A percentile compares a stretch with the other conserved stretches of the same genome.
These are phyloP conservation scores for Amphibalanus amphitrite DNA, from an alignment of 1,140 invertebrate species.

Conservation along the genomic window DNA sequence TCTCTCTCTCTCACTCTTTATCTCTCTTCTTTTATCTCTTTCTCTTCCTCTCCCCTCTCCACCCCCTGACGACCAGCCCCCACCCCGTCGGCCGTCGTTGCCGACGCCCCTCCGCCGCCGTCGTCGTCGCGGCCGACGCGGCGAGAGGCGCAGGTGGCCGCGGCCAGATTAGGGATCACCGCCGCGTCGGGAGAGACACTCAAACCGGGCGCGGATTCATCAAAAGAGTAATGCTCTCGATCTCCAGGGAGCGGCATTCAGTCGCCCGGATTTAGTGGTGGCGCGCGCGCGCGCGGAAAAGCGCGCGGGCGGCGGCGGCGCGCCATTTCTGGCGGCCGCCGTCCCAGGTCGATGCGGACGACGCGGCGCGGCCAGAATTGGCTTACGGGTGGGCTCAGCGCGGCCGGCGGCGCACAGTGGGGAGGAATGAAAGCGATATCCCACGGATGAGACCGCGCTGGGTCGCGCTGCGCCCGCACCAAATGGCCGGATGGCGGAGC, in stretches of 20 bases:
- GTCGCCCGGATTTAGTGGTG: neutral
- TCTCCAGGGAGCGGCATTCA: neutral
- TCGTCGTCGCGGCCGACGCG: neutral
- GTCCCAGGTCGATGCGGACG: neutral
- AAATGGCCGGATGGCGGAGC: no score
- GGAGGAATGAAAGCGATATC: neutral
- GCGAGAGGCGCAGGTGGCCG: conserved; percentile 1
- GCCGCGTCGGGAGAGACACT: neutral
- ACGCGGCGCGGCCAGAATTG: neutral
- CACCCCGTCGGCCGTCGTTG: no score
- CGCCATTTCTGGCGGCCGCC: neutral
- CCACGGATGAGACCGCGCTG: neutral
- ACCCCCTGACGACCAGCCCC: no score
- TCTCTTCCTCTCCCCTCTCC: no score
- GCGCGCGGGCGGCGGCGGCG: no score
- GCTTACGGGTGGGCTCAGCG: neutral
- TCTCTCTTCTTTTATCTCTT: no score
- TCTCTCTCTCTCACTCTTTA: no score
- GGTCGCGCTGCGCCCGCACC: no score
- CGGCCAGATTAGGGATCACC: conserved; percentile 1
- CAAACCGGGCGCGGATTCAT: conserved; percentile 1
- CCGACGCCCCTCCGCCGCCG: neutral
- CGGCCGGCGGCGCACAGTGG: neutral
- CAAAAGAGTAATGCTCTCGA: neutral
- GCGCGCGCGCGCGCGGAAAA: neutral